Evolutionary conservation across 2,888 invertebrate genomes (phyloP).

Genomic region (Pyralis farinalis): DNA sequence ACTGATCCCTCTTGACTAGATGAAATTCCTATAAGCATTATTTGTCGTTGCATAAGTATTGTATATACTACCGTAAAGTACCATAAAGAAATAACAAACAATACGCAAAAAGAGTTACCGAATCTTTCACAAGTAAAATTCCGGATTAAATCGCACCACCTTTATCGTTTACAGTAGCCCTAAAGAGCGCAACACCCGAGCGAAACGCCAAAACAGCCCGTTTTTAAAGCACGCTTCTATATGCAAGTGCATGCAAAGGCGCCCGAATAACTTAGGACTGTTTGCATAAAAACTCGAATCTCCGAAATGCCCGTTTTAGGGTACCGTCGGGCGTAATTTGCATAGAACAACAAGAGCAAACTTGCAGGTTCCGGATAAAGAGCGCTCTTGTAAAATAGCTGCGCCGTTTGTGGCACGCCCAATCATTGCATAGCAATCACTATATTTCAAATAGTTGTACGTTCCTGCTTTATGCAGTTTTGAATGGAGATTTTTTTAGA

Average conservation of each 20-base stretch:
- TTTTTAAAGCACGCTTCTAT: constrained; percentile 21
- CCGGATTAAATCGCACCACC: not conserved
- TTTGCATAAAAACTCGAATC: constrained; percentile 77
- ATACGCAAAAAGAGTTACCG: no score
- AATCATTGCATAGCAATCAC: constrained; percentile 29
- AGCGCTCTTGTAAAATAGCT: constrained; percentile 42
- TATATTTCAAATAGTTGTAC: constrained; percentile 2
- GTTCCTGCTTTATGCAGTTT: not conserved
- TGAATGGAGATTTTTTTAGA: no score
- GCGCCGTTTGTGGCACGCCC: constrained; percentile 42
- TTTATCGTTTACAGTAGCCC: not conserved
- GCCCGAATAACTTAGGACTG: constrained; percentile 74
- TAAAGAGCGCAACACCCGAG: constrained; percentile 3
- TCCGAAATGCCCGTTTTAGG: constrained; percentile 71
- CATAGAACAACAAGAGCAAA: constrained; percentile 74
- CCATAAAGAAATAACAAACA: no score
- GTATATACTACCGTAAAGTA: no score
- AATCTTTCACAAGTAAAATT: no score
- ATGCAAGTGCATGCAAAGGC: constrained; percentile 69
- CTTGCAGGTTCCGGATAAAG: constrained; percentile 49
- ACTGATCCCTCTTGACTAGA: no score
- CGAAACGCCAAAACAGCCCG: constrained; percentile 24
- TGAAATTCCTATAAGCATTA: no score
- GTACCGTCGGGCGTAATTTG: constrained; percentile 66
- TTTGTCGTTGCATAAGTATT: no score